phyloP scores from a whole-genome alignment of 2,113 vertebrate species.

The Lophius piscatorius region DNA sequence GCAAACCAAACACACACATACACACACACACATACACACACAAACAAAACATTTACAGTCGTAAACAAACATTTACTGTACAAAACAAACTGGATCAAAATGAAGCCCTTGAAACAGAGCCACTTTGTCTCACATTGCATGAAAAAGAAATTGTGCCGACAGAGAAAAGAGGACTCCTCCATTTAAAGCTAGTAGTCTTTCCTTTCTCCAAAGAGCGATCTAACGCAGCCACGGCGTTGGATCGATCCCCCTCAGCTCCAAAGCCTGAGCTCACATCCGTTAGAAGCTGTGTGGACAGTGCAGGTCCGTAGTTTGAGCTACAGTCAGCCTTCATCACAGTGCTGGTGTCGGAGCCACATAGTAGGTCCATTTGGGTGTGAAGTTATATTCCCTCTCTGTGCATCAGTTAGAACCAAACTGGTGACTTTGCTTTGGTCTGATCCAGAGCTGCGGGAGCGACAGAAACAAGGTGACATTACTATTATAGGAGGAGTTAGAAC shows the following conservation, averaged over 20 bases:
- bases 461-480: constrained; percentile 17
- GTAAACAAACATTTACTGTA: constrained; percentile 51
- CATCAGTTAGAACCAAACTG: constrained; percentile 89
- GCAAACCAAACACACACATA: constrained; percentile 46
- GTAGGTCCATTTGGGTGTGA: constrained; percentile 53
- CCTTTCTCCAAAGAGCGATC: constrained; percentile 24
- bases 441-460: constrained; percentile 83
- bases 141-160: constrained; percentile 45
- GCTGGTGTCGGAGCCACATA: constrained; percentile 51
- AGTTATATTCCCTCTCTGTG: constrained; percentile 15
- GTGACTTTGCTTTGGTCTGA: constrained; percentile 90
- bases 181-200: constrained; percentile 61
- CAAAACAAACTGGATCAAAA: constrained; percentile 62
- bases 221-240: constrained; percentile 32
- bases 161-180: constrained; percentile 27
- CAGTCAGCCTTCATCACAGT: constrained; percentile 55
- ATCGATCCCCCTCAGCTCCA: constrained; percentile 38
- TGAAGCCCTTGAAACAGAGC: constrained; percentile 98
- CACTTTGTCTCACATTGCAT: constrained; percentile 64
- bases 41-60: constrained; percentile 33
- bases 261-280: constrained; percentile 55
- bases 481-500: neutral
- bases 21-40: constrained; percentile 24
- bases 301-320: constrained; percentile 41
- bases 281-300: constrained; percentile 45